A percentile compares a stretch with the other conserved stretches of the same genome.
These are phyloP conservation scores for Atrichornis clamosus DNA, from an alignment of 2,113 vertebrate species.

Conservation along the genomic window DNA sequence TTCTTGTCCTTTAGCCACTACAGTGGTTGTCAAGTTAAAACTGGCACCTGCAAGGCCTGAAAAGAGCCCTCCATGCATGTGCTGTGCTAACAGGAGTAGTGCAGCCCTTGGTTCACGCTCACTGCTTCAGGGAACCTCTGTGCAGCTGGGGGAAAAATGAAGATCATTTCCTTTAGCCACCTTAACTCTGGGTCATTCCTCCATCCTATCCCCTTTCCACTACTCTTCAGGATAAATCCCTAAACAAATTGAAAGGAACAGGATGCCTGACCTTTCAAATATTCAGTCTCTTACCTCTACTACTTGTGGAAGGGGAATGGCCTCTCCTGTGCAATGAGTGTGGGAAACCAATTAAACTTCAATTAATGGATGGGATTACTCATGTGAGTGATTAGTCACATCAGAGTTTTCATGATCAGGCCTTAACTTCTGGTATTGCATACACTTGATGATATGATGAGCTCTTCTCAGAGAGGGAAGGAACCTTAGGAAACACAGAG, in stretches of 20 bases:
- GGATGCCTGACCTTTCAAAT: background rate
- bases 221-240: background rate
- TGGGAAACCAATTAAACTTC: background rate
- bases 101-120: background rate
- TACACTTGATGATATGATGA: background rate
- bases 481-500: background rate
- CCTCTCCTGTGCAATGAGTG: background rate
- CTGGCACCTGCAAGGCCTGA: background rate
- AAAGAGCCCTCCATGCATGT: background rate
- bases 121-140: background rate
- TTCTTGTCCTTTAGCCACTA: background rate
- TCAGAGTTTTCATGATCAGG: constrained; percentile 1
- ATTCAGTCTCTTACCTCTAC: background rate
- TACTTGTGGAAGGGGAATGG: background rate
- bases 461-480: background rate
- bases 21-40: background rate
- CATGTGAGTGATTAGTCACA: background rate
- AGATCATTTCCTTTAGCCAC: background rate
- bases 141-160: background rate
- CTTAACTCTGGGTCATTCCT: background rate
- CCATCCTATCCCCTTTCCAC: background rate
- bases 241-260: background rate
- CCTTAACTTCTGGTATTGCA: background rate
- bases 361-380: background rate
- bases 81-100: background rate